A percentile compares a stretch with the other conserved stretches of the same genome.
These are phyloP conservation scores for Luperina testacea DNA, from an alignment of 2,888 invertebrate species.

Conservation along the genomic window DNA sequence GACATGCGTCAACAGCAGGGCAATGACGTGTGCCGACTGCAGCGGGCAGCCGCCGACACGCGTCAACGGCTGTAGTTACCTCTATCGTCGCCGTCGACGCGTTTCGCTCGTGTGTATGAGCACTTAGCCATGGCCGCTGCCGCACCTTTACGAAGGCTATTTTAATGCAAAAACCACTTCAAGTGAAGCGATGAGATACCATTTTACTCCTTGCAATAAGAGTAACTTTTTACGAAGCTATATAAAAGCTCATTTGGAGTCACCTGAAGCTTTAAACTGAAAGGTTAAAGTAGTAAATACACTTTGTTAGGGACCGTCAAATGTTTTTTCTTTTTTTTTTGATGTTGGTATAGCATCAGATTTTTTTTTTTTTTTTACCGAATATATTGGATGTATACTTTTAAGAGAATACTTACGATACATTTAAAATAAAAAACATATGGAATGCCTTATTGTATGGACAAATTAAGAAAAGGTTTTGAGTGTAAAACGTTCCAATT, in stretches of 20 bases:
- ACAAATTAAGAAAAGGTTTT: not conserved
- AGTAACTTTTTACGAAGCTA: slow-evolving; percentile 34
- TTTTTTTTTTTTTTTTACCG: not conserved
- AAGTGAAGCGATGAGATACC: not conserved
- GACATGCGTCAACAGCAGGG: too few relatives aligned
- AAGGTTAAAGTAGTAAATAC: slow-evolving; percentile 45
- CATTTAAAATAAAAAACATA: not conserved
- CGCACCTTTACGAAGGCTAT: not conserved
- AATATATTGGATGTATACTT: not conserved
- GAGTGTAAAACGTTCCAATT: too few relatives aligned
- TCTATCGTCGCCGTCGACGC: too few relatives aligned
- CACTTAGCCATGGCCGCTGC: too few relatives aligned
- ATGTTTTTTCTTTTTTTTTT: slow-evolving; percentile 11
- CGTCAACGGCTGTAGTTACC: too few relatives aligned
- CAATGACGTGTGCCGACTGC: too few relatives aligned
- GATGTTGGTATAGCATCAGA: not conserved
- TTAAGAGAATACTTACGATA: not conserved
- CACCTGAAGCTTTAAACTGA: slow-evolving; percentile 33
- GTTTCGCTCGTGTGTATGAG: too few relatives aligned
- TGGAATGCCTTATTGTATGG: not conserved
- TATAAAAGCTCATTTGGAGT: slow-evolving; percentile 45
- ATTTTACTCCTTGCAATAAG: slow-evolving; percentile 26
- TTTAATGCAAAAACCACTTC: not conserved
- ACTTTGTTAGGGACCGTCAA: slow-evolving; percentile 11
- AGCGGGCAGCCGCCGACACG: too few relatives aligned